These are phyloP conservation scores for Chionis minor DNA, from an alignment of 2,113 vertebrate species.

Conservation along the genomic window DNA sequence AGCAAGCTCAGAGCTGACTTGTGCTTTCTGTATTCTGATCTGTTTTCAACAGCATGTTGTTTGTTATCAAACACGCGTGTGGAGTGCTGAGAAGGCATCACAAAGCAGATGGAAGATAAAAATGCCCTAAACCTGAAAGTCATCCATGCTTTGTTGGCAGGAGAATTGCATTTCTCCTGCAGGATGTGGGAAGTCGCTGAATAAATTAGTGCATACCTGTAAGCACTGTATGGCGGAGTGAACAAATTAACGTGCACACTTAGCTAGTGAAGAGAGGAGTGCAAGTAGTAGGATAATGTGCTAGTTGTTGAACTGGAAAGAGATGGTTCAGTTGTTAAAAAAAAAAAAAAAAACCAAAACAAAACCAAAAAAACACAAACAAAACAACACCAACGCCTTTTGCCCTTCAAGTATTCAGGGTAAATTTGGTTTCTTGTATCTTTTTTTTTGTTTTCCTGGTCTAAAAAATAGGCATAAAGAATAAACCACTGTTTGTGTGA, in stretches of 20 bases:
- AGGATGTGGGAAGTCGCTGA: background rate
- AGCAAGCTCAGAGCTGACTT: background rate
- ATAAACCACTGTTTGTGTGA: background rate
- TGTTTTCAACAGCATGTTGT: background rate
- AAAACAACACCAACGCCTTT: background rate
- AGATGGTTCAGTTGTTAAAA: background rate
- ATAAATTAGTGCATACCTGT: conserved; percentile 21
- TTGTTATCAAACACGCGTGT: background rate
- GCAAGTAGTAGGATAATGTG: background rate
- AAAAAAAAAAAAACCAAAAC: background rate
- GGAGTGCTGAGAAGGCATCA: background rate
- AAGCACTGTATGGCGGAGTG: background rate
- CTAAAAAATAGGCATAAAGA: background rate
- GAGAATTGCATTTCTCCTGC: background rate
- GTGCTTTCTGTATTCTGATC: background rate
- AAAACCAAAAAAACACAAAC: background rate
- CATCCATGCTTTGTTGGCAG: background rate
- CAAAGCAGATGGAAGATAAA: conserved; percentile 26
- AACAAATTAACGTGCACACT: background rate
- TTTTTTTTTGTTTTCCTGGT: background rate
- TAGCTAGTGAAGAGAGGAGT: background rate
- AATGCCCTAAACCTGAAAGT: background rate
- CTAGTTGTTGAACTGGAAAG: background rate
- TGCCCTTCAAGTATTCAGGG: background rate
- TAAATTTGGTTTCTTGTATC: background rate